A percentile compares a stretch with the other conserved stretches of the same genome.
These are phyloP conservation scores for Mastomys natalensis DNA, from an alignment of 2,113 vertebrate species.

Conservation along the genomic window DNA sequence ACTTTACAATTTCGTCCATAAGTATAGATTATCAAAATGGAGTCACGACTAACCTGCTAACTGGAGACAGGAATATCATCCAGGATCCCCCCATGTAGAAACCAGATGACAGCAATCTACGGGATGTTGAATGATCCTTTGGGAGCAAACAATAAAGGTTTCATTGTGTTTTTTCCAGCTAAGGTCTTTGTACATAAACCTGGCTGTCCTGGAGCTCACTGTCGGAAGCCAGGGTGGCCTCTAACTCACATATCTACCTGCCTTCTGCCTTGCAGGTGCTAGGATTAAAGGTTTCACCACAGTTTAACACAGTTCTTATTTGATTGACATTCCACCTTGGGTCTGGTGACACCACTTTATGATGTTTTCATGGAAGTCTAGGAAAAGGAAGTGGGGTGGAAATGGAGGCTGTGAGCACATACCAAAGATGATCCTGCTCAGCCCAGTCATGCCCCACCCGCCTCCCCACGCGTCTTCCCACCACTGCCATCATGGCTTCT, in stretches of 20 bases:
- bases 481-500: not conserved
- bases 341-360: rapidly evolving
- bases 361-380: not conserved
- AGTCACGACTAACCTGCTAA: not conserved
- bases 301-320: not conserved
- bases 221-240: no score
- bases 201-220: not conserved
- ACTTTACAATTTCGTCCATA: not conserved
- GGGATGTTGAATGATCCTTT: not conserved
- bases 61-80: not conserved
- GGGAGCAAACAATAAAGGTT: not conserved
- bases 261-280: not conserved
- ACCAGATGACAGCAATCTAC: not conserved
- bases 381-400: not conserved
- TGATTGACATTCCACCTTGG: not conserved
- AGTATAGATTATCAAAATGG: not conserved
- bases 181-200: not conserved
- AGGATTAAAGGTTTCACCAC: not conserved
- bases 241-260: not conserved
- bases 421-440: not conserved
- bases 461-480: no score
- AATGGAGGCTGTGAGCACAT: not conserved
- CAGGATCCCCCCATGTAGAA: not conserved
- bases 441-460: not conserved
- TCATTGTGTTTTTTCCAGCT: not conserved